These are phyloP conservation scores for Antigone vipio DNA, from an alignment of 2,113 vertebrate genomes.

Conservation along the genomic window DNA sequence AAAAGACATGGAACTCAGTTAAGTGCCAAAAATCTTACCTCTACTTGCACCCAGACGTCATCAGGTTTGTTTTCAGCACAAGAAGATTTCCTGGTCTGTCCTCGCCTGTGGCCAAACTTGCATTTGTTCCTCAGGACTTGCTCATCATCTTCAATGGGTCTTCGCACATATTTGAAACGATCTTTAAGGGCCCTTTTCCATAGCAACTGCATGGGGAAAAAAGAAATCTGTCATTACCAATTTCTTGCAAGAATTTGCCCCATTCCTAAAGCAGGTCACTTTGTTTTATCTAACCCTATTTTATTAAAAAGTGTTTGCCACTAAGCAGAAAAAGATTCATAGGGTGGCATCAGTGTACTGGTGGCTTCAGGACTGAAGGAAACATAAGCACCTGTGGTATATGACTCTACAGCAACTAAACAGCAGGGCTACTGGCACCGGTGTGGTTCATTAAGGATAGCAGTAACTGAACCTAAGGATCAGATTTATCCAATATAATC, in stretches of 20 bases:
- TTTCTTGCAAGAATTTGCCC: not conserved
- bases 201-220: constrained; percentile 45
- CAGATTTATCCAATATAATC: not conserved
- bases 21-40: constrained; percentile 50
- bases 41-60: constrained; percentile 13
- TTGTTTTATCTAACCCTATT: not conserved
- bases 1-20: not conserved
- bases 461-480: not conserved
- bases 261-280: not conserved
- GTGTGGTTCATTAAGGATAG: not conserved
- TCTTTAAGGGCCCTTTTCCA: constrained; percentile 80
- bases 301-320: not conserved
- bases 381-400: not conserved
- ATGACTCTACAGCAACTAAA: not conserved
- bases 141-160: constrained; percentile 76
- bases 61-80: constrained; percentile 13
- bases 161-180: constrained; percentile 75
- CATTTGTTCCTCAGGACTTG: constrained; percentile 77
- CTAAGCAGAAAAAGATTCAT: not conserved
- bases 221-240: not conserved
- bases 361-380: not conserved
- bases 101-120: constrained; percentile 75
- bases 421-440: not conserved
- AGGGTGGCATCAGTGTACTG: not conserved
- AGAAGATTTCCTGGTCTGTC: constrained; percentile 64